These are phyloP conservation scores for Urosaurus nigricauda DNA, from an alignment of 2,797 vertebrate genomes.

Conservation along the genomic window DNA sequence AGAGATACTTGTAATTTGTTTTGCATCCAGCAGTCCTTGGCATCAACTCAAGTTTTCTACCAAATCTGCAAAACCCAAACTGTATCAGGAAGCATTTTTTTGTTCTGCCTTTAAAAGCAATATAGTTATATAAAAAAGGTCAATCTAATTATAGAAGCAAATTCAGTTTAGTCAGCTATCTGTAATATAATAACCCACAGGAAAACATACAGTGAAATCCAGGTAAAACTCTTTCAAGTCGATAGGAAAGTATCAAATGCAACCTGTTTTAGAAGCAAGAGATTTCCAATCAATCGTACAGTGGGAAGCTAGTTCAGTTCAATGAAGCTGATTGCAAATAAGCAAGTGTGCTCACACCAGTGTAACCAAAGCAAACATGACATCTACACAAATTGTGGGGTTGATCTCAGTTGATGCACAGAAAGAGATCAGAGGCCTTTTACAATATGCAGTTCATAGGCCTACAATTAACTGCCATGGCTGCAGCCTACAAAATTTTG, in stretches of 20 bases:
- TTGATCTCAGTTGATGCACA: neutral
- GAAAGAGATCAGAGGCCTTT: neutral
- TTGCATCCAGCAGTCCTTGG: neutral
- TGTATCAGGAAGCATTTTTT: neutral
- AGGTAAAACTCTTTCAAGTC: constrained; percentile 4
- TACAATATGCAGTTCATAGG: too few species aligned
- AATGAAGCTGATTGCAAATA: neutral
- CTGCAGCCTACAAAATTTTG: too few species aligned
- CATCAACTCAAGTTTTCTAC: neutral
- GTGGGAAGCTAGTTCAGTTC: neutral
- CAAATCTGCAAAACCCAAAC: neutral
- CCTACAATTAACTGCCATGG: too few species aligned
- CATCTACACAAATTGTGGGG: neutral
- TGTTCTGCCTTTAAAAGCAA: neutral
- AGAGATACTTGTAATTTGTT: neutral
- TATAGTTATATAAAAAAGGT: neutral
- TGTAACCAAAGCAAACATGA: neutral
- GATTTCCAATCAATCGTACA: neutral
- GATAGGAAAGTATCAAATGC: neutral
- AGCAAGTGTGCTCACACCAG: neutral
- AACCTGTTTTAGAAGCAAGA: neutral
- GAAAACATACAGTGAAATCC: neutral
- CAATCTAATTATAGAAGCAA: constrained; percentile 3
- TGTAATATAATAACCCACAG: constrained; percentile 10
- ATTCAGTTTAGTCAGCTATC: neutral